Evolutionary conservation across 1,140 invertebrate species (phyloP).

Genomic region (Asobara japonica): DNA sequence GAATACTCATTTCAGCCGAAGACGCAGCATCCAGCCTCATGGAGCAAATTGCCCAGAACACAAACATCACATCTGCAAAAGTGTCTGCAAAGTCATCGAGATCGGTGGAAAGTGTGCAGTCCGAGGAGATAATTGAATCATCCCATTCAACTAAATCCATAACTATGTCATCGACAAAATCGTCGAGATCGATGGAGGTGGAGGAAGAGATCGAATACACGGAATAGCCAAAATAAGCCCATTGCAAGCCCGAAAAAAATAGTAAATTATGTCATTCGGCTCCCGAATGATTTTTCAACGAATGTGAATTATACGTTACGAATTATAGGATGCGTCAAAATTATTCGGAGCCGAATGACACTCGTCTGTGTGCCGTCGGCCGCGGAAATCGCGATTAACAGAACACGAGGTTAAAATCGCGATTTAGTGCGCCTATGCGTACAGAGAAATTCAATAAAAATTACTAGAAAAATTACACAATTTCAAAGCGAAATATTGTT

Average conservation of each 20-base stretch:
- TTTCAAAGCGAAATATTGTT: no score
- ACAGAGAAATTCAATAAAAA: no score
- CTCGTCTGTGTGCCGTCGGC: no score
- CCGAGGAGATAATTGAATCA: slow-evolving; percentile 55
- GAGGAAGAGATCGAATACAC: slow-evolving; percentile 58
- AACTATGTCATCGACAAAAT: slow-evolving; percentile 5
- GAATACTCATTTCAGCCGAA: slow-evolving; percentile 53
- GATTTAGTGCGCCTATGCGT: no score
- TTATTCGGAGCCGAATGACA: no score
- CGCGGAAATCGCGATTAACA: no score
- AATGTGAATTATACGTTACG: no score
- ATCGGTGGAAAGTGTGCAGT: slow-evolving; percentile 54
- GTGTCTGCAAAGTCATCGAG: slow-evolving; percentile 54
- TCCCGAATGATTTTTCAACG: no score
- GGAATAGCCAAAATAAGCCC: slow-evolving; percentile 41
- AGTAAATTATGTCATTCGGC: not conserved
- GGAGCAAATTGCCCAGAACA: slow-evolving; percentile 52
- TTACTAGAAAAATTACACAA: no score
- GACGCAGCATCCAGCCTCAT: slow-evolving; percentile 51
- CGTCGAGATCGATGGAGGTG: slow-evolving; percentile 55
- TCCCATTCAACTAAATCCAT: slow-evolving; percentile 31
- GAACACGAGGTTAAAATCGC: no score
- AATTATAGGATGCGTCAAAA: no score
- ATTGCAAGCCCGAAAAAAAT: not conserved
- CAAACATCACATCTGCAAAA: slow-evolving; percentile 37